phyloP scores from a whole-genome alignment of 2,113 vertebrate genomes.

The Tursiops truncatus region DNA sequence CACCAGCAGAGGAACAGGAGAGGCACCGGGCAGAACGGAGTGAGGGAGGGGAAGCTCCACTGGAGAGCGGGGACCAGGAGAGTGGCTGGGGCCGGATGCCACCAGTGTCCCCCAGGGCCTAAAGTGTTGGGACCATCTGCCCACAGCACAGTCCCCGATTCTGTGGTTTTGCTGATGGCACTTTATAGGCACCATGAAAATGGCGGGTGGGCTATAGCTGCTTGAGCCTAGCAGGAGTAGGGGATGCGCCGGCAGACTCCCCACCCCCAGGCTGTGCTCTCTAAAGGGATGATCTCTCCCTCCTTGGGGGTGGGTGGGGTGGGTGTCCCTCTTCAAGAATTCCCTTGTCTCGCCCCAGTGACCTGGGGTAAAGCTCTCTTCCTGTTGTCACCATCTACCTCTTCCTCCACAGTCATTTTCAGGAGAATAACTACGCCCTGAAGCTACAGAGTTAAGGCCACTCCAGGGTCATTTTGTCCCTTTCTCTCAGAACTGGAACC shows the following conservation, averaged over 20 bases:
- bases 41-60: neutral
- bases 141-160: neutral
- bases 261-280: neutral
- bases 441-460: neutral
- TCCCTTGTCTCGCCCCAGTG: neutral
- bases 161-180: neutral
- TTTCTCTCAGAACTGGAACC: neutral
- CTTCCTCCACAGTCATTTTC: neutral
- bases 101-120: neutral
- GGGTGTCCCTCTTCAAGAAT: neutral
- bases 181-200: neutral
- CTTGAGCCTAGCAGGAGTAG: neutral
- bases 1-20: constrained; percentile 54
- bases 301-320: neutral
- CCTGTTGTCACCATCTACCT: neutral
- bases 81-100: neutral
- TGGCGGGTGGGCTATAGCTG: neutral
- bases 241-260: accelerated
- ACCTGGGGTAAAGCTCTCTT: neutral
- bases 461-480: neutral
- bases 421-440: neutral
- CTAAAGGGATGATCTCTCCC: neutral
- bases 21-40: accelerated
- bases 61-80: accelerated
- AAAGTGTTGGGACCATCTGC: neutral